phyloP scores from a whole-genome alignment of 2,797 vertebrate genomes.

The Melanotaenia pygmaea region DNA sequence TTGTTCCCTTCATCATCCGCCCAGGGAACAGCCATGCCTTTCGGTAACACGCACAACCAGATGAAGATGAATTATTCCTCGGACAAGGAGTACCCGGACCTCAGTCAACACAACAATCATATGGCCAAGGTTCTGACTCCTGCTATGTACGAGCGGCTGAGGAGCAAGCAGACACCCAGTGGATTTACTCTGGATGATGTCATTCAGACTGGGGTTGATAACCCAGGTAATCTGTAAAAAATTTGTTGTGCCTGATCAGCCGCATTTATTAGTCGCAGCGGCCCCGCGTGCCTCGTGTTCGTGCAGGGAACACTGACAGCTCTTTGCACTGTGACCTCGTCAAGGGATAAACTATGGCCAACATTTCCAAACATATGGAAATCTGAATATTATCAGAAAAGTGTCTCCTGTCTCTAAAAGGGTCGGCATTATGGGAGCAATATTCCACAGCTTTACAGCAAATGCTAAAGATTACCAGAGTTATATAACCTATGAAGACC shows the following conservation, averaged over 20 bases:
- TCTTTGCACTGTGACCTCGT: constrained; percentile 66
- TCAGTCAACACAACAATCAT: constrained; percentile 93
- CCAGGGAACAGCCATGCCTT: constrained; percentile 90
- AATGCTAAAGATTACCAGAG: constrained; percentile 32
- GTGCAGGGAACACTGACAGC: background rate
- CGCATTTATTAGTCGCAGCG: constrained; percentile 32
- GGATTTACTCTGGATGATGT: constrained; percentile 94
- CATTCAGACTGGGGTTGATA: constrained; percentile 96
- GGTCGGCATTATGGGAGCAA: constrained; percentile 1
- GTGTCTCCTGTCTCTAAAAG: background rate
- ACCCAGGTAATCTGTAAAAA: constrained; percentile 87
- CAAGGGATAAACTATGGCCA: constrained; percentile 21
- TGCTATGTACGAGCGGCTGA: constrained; percentile 88
- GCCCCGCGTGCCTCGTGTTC: constrained; percentile 6
- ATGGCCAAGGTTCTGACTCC: constrained; percentile 92
- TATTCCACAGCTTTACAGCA: constrained; percentile 5
- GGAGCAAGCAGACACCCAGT: constrained; percentile 89
- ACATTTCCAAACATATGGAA: background rate
- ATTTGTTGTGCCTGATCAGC: constrained; percentile 39
- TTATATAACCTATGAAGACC: constrained; percentile 38
- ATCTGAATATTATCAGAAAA: background rate
- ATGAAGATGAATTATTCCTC: constrained; percentile 86
- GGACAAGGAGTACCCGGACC: constrained; percentile 90
- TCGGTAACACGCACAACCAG: constrained; percentile 94
- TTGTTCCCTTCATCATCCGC: constrained; percentile 40